Conservation (phyloP, 2,797 vertebrate genomes). For the Chelon labrosus region DNA sequence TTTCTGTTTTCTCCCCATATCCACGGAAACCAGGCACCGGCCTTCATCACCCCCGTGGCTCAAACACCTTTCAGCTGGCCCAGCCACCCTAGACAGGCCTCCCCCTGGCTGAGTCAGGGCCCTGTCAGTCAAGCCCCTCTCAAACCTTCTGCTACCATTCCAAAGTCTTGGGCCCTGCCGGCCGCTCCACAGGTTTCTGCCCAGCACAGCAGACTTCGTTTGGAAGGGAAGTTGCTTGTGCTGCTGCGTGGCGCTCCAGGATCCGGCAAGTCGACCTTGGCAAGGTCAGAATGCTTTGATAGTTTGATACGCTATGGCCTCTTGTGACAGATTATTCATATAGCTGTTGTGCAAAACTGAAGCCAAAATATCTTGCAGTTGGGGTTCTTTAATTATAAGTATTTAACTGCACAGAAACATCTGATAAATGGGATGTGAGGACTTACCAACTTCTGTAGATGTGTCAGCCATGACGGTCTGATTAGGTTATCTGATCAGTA, state of each 20-base stretch:
- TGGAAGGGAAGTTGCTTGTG: slow-evolving; percentile 91
- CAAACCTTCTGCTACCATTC: slow-evolving; percentile 78
- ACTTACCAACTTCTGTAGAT: too few relatives aligned
- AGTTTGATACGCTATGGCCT: neutral
- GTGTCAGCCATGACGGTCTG: neutral
- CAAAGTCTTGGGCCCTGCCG: slow-evolving; percentile 80
- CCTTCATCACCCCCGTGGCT: slow-evolving; percentile 90
- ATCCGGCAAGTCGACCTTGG: slow-evolving; percentile 95
- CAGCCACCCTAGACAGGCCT: slow-evolving; percentile 50
- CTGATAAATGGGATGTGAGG: too few relatives aligned
- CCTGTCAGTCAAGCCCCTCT: slow-evolving; percentile 72
- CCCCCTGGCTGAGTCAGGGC: slow-evolving; percentile 62
- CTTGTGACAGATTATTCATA: neutral
- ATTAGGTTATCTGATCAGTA: neutral
- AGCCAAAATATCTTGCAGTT: too few relatives aligned
- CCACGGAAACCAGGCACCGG: slow-evolving; percentile 67
- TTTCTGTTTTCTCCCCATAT: slow-evolving; percentile 83
- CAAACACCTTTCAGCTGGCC: slow-evolving; percentile 82
- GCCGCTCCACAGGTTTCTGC: slow-evolving; percentile 32
- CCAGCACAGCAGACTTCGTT: slow-evolving; percentile 59
- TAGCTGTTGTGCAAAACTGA: too few relatives aligned
- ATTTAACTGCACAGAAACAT: too few relatives aligned
- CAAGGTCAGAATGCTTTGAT: slow-evolving; percentile 86
- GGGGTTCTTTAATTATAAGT: too few relatives aligned
- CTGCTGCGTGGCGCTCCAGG: slow-evolving; percentile 96